Evolutionary conservation across 2,797 vertebrate genomes (phyloP).

Genomic region (Cottoperca gobio): DNA sequence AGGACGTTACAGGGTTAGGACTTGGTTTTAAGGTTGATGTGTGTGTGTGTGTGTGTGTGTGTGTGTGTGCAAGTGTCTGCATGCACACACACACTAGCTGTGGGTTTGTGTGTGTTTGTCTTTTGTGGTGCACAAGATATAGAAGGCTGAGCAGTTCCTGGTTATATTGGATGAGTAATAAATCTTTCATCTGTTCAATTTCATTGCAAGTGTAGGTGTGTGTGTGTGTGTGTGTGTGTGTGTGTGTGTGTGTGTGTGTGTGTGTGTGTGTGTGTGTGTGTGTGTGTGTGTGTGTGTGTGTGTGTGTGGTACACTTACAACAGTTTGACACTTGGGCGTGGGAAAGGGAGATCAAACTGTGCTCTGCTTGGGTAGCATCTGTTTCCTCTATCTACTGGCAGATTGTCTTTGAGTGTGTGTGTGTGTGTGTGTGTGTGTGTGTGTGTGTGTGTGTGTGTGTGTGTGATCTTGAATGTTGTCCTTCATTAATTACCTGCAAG

Average conservation of each 20-base stretch:
- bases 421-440: neutral
- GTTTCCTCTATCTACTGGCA: conserved; percentile 43
- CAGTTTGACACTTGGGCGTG: conserved; percentile 48
- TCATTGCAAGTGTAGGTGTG: conserved; percentile 11
- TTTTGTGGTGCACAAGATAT: neutral
- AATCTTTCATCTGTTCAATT: conserved; percentile 22
- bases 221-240: conserved; percentile 11
- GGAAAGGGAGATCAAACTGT: conserved; percentile 47
- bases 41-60: neutral
- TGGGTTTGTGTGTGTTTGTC: neutral
- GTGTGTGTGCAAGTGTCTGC: neutral
- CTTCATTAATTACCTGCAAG: conserved; percentile 1
- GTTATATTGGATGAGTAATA: neutral
- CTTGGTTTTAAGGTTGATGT: neutral
- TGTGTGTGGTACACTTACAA: conserved; percentile 1
- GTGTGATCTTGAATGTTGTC: neutral
- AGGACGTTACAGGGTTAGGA: neutral
- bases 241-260: neutral
- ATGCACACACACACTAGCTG: neutral
- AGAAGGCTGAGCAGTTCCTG: neutral
- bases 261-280: conserved; percentile 4
- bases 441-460: no score
- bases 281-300: neutral
- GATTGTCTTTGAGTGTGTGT: neutral
- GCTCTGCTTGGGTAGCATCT: conserved; percentile 39